Base-by-base conservation (phyloP, 2,113 vertebrate species). In the Menura novaehollandiae region DNA sequence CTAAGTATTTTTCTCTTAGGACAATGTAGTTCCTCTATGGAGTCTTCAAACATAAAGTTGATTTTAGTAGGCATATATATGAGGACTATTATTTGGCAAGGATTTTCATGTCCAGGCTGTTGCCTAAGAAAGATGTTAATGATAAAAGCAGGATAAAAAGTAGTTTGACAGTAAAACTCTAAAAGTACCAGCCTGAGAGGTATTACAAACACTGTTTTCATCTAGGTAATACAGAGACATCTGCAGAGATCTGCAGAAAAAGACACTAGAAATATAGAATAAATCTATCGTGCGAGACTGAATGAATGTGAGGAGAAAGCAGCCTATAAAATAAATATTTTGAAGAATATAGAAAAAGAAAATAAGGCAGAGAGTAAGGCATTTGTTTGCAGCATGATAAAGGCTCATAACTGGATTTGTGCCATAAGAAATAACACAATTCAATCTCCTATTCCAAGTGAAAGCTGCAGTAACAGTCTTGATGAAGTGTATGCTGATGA, bases 401-500 rank as follows among this genome's bases (percentile, higher is more conserved):
- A 58, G 49, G 27, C 46, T 66, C 66, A 63, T 85, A 95, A 88
- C 75, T 88, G 80, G 30, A 79, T 80, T 95, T 91, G 10, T 96
- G 68, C 86, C 52, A 78, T 84, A 56, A 84, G 85, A 88, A 93
- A 88, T 83, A 55, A 17, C 72, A 85, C 52, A 88, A 77, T 96
- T 95, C 85, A 88, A 24, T 52, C 35, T 74, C 43, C 62, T 91
- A 90, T 95, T 94, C 63, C 59, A 75, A 80, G 68, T 77, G 67
- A 94, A 96, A 94, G 66, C 66, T 85, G n/a, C 90, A 72, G 68
- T 94, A 93, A 80, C 74, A 74, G 22, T 83, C 62, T 88, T 83
- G 75, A 93, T 85, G 85, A 91, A 96, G 75, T 93, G 85, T 83
- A 53, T 88, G 82, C 67, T 91, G 78, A 90, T 88, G 93, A 97